Base-by-base conservation (phyloP, 2,113 vertebrate species). In the Anarrhichthys ocellatus region DNA sequence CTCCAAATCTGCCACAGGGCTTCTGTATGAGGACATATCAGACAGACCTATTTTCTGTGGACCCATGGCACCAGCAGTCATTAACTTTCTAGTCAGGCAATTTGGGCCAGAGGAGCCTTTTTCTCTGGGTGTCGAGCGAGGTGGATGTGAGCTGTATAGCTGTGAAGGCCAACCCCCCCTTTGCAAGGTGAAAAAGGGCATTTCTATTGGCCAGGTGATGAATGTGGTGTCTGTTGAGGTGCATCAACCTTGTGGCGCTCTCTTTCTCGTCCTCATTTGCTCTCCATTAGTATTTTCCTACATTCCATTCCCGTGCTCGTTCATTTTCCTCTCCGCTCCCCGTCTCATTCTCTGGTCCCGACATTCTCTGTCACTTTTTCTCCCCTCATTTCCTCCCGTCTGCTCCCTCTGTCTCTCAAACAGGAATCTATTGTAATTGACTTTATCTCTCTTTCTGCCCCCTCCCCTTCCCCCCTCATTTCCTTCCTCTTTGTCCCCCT, bases 11-110 rank as follows among this genome's bases (percentile, higher is more conserved):
- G 64, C 77, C 71, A 38, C 52, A 14, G 73, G 62, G 54, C 52
- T 48, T 80, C 58, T 64, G 66, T 77, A 74, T 77, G 13, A 58
- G 74, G 79, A 81, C 83, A 64, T 6, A 84, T 75, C 72, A 34
- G 71, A 81, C 22, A 44, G 54, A 75, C 80, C 50, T 56, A 78
- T 86, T 84, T 82, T 74, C 78, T 82, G 65, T 64, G 66, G 65
- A 80, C 54, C 68, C 32, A 9, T 64, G 65, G 58, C 65, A 70
- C 76, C 66, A 22, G 65, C 65, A 88, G 84, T 93, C 90, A 94
- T 94, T 93, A 92, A 94, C 92, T 92, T 94, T 91, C 80, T 83
- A 86, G 83, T 90, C 84, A 92, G 89, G 86, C 84, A 91, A 93
- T 94, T 92, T 93, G 71, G 90, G 90, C 83, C 87, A 88, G 50